Evolutionary conservation across 2,888 invertebrate species (phyloP).

Genomic region (Protophormia terraenovae): DNA sequence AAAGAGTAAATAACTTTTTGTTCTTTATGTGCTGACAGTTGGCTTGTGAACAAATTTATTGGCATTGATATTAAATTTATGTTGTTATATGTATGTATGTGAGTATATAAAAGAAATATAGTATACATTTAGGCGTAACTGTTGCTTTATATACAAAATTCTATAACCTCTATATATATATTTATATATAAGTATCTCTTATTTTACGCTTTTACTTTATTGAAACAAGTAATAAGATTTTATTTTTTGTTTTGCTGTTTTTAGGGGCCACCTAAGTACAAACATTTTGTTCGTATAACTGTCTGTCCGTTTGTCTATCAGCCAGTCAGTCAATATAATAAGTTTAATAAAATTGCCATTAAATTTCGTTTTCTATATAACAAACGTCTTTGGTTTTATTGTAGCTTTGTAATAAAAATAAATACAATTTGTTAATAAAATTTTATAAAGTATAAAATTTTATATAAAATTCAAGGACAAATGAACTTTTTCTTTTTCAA

Average conservation of each 20-base stretch:
- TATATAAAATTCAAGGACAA: constrained; percentile 9
- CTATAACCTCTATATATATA: background rate
- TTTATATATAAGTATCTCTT: too few relatives aligned
- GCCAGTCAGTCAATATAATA: constrained; percentile 31
- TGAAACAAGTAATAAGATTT: background rate
- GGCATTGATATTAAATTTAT: constrained; percentile 66
- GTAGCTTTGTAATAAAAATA: constrained; percentile 31
- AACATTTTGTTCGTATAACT: background rate
- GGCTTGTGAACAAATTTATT: constrained; percentile 65
- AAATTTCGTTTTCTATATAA: constrained; percentile 37
- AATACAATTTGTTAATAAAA: constrained; percentile 48
- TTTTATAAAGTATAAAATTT: background rate
- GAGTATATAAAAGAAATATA: background rate
- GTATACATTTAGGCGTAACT: constrained; percentile 66
- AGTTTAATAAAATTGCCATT: constrained; percentile 59
- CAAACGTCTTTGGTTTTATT: background rate
- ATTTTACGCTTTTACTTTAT: too few relatives aligned
- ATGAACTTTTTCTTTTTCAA: constrained; percentile 25
- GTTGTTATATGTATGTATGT: constrained; percentile 13
- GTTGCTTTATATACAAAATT: constrained; percentile 53
- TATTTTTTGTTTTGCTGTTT: background rate
- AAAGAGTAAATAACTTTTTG: constrained; percentile 53
- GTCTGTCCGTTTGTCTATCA: background rate
- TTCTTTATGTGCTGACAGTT: constrained; percentile 66
- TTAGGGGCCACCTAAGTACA: background rate